Evolutionary conservation across 2,113 vertebrate genomes (phyloP).

Genomic region (Sphaerodactylus townsendi): DNA sequence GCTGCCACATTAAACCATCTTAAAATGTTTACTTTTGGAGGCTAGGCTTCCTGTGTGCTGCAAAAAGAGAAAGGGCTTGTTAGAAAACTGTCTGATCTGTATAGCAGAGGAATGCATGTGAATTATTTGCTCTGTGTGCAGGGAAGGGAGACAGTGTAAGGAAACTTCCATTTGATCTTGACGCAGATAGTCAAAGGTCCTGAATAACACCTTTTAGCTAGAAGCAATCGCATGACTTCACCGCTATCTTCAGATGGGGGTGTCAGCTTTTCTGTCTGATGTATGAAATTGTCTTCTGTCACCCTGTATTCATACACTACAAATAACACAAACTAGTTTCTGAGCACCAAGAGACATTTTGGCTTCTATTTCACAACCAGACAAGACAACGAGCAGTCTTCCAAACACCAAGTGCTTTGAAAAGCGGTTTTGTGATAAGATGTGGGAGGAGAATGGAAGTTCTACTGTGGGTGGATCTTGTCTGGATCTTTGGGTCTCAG

Average conservation of each 20-base stretch:
- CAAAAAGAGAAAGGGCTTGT: no score
- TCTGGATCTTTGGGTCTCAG: no score
- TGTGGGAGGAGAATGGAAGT: background rate
- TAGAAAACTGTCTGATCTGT: background rate
- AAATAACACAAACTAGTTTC: no score
- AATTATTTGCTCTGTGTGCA: background rate
- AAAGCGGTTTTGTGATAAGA: background rate
- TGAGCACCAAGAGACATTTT: background rate
- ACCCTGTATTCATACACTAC: background rate
- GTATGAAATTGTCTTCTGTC: background rate
- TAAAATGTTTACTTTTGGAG: background rate
- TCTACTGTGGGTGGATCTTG: no score
- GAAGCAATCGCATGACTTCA: background rate
- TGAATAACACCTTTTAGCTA: background rate
- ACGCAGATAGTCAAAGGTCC: background rate
- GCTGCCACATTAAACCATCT: background rate
- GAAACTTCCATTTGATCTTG: background rate
- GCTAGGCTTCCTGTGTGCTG: background rate
- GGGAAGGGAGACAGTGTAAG: no score
- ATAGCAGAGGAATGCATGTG: background rate
- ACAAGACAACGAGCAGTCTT: background rate
- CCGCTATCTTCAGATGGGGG: background rate
- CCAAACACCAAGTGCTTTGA: no score
- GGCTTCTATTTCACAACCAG: background rate
- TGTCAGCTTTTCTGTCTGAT: background rate